These are phyloP conservation scores for Lamprotornis superbus DNA, from an alignment of 2,113 vertebrate species.

Conservation along the genomic window DNA sequence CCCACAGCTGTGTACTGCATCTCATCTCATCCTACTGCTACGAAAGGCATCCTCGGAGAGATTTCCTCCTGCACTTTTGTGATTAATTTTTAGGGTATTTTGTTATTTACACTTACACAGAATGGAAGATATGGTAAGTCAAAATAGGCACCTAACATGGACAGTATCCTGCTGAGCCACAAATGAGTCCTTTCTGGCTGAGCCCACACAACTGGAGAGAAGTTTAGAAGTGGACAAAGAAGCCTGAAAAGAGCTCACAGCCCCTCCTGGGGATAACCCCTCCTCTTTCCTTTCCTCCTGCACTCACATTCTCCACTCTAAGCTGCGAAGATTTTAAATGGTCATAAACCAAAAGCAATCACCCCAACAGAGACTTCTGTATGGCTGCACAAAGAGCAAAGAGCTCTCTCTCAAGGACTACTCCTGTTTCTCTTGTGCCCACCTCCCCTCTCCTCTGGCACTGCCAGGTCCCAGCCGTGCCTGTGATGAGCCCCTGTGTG, in stretches of 20 bases:
- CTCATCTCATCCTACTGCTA: neutral
- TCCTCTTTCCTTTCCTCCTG: neutral
- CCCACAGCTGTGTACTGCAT: rapidly evolving
- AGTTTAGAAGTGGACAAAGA: neutral
- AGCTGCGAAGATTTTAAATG: neutral
- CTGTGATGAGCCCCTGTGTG: rapidly evolving
- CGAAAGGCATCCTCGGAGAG: neutral
- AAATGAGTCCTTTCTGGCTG: neutral
- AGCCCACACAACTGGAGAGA: neutral
- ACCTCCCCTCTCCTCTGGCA: neutral
- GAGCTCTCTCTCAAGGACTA: rapidly evolving
- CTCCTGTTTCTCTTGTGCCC: neutral
- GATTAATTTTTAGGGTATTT: neutral
- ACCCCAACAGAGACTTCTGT: neutral
- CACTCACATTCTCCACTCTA: neutral
- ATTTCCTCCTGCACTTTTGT: neutral
- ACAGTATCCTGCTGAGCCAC: neutral
- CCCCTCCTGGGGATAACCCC: neutral
- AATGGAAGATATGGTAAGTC: neutral
- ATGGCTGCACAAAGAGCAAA: neutral
- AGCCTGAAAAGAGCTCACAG: neutral
- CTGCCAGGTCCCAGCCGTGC: rapidly evolving
- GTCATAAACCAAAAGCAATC: neutral
- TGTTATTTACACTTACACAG: neutral
- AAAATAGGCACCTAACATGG: neutral